Evolutionary conservation across 1,140 invertebrate species (phyloP), one percentile per base, ranked within the genome.

Genomic region (Pectinophora gossypiella): DNA sequence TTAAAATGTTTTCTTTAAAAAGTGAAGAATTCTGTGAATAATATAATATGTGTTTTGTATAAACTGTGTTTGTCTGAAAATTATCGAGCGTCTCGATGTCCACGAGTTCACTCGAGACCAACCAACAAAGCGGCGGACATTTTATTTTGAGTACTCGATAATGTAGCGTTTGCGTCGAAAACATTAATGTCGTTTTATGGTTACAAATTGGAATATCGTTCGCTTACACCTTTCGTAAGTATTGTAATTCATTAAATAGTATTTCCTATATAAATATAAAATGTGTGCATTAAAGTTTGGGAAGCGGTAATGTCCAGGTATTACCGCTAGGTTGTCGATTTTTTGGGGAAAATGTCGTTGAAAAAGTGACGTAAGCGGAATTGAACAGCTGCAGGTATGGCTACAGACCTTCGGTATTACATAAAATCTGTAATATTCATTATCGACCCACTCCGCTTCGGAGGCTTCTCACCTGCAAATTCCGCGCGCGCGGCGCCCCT

Each of bases 91-190:
- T 83, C 76, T 81, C 75, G 76, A 80, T 87, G 81, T 87, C 86
- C 82, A 87, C 85, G 82, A 87, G 84, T 87, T 87, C 83, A 85
- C 70, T 87, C 77, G 83, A 79, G 76, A 85, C 83, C 83, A 84
- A 85, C 84, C 85, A 86, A 87, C 86, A 86, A 85, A 87, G 86
- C 86, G 86, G 86, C 86, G 85, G 86, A 88, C 86, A 88, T 88
- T 87, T 88, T 88, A 88, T 88, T 87, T 88, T 86, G 83, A 87
- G 83, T 87, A 87, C 80, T 87, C 82, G 84, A 88, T 85, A 85
- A 88, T 88, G 86, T 88, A 88, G 86, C 85, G 80, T 81, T 85
- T 85, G 84, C 77, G 76, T 87, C 74, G 84, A 84, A 85, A 85
- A 85, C 72, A 85, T 86, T 85, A 76, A 86, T 86, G 83, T 83